These are phyloP conservation scores for Pristionchus pacificus DNA, from an alignment of 1,140 invertebrate species.

Conservation along the genomic window DNA sequence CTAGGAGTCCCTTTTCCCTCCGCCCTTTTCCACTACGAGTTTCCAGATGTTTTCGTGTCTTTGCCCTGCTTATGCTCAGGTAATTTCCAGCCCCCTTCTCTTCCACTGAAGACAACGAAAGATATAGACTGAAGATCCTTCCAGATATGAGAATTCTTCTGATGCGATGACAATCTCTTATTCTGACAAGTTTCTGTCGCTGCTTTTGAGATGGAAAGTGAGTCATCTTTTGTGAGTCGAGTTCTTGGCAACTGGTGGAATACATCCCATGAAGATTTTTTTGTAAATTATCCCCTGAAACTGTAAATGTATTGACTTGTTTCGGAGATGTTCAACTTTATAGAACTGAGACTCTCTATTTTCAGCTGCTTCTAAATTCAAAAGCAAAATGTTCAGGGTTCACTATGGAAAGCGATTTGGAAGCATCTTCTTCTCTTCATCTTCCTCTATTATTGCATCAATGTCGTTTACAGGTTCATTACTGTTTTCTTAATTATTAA, in stretches of 20 bases:
- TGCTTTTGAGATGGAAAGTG: conserved; percentile 40
- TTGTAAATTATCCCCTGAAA: not conserved
- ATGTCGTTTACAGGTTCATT: conserved; percentile 34
- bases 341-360: not conserved
- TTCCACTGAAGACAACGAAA: too few relatives aligned
- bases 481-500: not conserved
- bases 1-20: too few relatives aligned
- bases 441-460: conserved; percentile 38
- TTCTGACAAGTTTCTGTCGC: conserved; percentile 40
- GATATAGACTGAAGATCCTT: too few relatives aligned
- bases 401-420: conserved; percentile 42
- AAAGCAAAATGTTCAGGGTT: conserved; percentile 21
- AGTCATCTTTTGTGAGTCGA: not conserved
- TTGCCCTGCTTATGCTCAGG: too few relatives aligned
- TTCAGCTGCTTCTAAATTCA: too few relatives aligned
- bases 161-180: conserved; percentile 38
- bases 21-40: too few relatives aligned
- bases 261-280: too few relatives aligned
- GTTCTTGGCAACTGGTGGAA: too few relatives aligned
- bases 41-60: too few relatives aligned
- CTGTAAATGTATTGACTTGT: not conserved
- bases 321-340: not conserved
- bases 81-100: too few relatives aligned
- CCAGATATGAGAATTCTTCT: too few relatives aligned
- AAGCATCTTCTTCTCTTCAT: conserved; percentile 38